phyloP scores from a whole-genome alignment of 2,888 invertebrate genomes.

The Polymixis lichenea region DNA sequence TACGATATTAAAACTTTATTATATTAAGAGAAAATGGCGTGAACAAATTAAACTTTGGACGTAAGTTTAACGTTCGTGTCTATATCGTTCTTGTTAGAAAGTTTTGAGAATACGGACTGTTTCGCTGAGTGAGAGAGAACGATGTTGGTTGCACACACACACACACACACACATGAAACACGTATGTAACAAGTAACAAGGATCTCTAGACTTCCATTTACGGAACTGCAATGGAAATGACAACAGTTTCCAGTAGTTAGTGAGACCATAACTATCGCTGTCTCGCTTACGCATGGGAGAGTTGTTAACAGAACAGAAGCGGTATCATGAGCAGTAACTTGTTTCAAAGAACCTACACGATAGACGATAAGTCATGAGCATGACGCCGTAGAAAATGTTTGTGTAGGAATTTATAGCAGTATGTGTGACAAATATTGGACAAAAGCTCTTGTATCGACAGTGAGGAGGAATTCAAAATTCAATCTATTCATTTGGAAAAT shows the following conservation, averaged over 20 bases:
- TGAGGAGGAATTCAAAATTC: too few species aligned
- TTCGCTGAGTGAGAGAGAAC: constrained; percentile 3
- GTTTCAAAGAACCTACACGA: constrained; percentile 5
- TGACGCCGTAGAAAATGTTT: constrained; percentile 1
- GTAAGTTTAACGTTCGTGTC: constrained; percentile 40
- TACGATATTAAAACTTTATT: constrained; percentile 51
- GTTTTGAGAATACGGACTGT: constrained; percentile 29
- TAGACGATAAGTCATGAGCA: constrained; percentile 2
- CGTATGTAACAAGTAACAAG: constrained; percentile 10
- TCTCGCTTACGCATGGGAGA: constrained; percentile 1
- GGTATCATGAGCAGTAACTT: constrained; percentile 14
- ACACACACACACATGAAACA: background rate
- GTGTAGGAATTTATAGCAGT: background rate
- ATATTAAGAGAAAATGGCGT: constrained; percentile 50
- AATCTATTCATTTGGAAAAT: too few species aligned
- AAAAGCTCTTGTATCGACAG: background rate
- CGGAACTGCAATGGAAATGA: constrained; percentile 33
- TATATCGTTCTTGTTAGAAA: constrained; percentile 46
- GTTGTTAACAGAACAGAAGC: constrained; percentile 8
- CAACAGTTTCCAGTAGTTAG: constrained; percentile 36
- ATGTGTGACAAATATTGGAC: background rate
- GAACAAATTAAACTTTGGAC: constrained; percentile 59
- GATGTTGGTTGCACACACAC: constrained; percentile 14
- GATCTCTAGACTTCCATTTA: constrained; percentile 23
- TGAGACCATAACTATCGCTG: background rate